phyloP scores from a whole-genome alignment of 2,113 vertebrate species.

The Uria aalge region DNA sequence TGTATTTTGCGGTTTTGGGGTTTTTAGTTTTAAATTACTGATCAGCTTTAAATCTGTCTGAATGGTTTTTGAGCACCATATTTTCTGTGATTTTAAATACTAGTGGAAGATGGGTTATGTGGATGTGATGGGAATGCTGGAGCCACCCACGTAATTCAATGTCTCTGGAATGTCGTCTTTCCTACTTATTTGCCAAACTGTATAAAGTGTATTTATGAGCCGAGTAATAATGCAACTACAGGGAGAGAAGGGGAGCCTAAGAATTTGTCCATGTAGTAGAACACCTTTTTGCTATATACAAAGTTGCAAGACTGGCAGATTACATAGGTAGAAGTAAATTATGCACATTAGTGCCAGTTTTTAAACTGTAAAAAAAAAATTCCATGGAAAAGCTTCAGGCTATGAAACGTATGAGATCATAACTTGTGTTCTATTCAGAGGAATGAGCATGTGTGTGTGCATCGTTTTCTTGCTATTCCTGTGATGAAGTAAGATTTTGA shows the following conservation, averaged over 20 bases:
- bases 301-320: not conserved
- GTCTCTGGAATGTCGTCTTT: slow-evolving; percentile 42
- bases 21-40: not conserved
- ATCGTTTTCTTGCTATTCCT: not conserved
- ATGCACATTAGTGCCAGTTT: not conserved
- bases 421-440: not conserved
- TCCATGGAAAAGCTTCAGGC: not conserved
- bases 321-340: not conserved
- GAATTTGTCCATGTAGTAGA: not conserved
- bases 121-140: not conserved
- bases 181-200: slow-evolving; percentile 28
- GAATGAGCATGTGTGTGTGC: not conserved
- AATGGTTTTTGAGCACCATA: not conserved
- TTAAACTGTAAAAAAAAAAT: not conserved
- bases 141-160: not conserved
- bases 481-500: not conserved
- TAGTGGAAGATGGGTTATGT: not conserved
- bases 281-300: not conserved
- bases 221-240: not conserved
- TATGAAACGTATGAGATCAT: not conserved
- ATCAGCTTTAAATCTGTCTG: not conserved
- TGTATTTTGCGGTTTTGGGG: fast-evolving
- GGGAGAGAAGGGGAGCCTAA: not conserved
- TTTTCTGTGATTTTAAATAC: slow-evolving; percentile 1
- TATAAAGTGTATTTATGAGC: not conserved